Percentiles rank a stretch among this genome's conserved stretches.
Conservation (phyloP, 2,797 vertebrate genomes). For the Heterohyrax brucei region DNA sequence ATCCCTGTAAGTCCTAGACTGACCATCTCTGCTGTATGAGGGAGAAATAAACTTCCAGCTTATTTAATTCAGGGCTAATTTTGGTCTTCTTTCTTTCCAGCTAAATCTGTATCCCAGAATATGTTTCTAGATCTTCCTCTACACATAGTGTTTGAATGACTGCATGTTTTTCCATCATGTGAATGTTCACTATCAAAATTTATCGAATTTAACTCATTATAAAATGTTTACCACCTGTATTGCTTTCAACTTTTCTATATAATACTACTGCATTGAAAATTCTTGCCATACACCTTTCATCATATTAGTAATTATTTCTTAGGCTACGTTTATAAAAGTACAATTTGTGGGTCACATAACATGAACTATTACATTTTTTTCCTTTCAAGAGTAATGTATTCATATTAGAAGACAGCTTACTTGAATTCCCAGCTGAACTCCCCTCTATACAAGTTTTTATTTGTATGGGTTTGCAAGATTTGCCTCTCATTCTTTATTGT, state of each 20-base stretch:
- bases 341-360: constrained; percentile 25
- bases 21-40: background rate
- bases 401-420: constrained; percentile 12
- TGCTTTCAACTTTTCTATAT: constrained; percentile 54
- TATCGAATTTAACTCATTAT: background rate
- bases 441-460: constrained; percentile 29
- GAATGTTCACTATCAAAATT: background rate
- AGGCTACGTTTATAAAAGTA: background rate
- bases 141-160: background rate
- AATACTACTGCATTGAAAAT: background rate
- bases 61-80: constrained; percentile 1
- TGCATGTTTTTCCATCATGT: constrained; percentile 6
- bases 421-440: constrained; percentile 56
- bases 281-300: background rate
- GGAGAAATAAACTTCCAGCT: constrained; percentile 1
- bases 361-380: background rate
- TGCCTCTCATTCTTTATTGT: background rate
- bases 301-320: constrained; percentile 48
- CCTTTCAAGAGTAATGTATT: constrained; percentile 23
- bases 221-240: background rate
- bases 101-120: background rate
- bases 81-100: background rate
- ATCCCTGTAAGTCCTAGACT: background rate
- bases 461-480: constrained; percentile 6
- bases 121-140: background rate